These are phyloP conservation scores for Smutsia gigantea DNA, from an alignment of 2,797 vertebrate species.

Conservation along the genomic window DNA sequence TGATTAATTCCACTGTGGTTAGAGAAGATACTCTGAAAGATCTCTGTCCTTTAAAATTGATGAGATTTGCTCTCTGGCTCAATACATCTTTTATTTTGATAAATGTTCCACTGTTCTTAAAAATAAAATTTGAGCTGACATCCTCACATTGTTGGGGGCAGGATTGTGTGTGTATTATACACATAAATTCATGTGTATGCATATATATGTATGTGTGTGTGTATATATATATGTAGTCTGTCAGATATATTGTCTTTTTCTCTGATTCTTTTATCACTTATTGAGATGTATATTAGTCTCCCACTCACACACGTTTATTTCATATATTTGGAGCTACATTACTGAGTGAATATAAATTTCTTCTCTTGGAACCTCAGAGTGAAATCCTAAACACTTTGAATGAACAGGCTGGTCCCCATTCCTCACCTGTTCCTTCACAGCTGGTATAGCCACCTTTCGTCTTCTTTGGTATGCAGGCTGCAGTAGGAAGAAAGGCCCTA, in stretches of 20 bases:
- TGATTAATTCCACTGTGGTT: not conserved
- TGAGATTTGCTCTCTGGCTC: not conserved
- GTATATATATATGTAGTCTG: not conserved
- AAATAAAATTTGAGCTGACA: not conserved
- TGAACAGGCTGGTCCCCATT: not conserved
- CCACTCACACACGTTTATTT: not conserved
- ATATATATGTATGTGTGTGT: not conserved
- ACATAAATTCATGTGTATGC: accelerated
- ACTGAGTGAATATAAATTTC: not conserved
- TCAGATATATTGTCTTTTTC: not conserved
- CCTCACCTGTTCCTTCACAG: not conserved
- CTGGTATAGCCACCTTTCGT: not conserved
- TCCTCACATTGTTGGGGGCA: not conserved
- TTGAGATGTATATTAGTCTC: not conserved
- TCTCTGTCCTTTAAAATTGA: not conserved
- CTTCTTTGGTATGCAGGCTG: not conserved
- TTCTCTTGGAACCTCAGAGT: not conserved
- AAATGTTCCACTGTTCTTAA: not conserved
- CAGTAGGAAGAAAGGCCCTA: not conserved
- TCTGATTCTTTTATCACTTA: not conserved
- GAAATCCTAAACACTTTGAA: not conserved
- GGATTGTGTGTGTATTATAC: not conserved
- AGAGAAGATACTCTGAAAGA: not conserved
- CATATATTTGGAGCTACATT: not conserved
- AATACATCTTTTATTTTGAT: not conserved